Percentiles rank a stretch among this genome's conserved stretches.
Evolutionary conservation across 1,140 invertebrate species (phyloP).

Genomic region (Dolichoris vasculosae): DNA sequence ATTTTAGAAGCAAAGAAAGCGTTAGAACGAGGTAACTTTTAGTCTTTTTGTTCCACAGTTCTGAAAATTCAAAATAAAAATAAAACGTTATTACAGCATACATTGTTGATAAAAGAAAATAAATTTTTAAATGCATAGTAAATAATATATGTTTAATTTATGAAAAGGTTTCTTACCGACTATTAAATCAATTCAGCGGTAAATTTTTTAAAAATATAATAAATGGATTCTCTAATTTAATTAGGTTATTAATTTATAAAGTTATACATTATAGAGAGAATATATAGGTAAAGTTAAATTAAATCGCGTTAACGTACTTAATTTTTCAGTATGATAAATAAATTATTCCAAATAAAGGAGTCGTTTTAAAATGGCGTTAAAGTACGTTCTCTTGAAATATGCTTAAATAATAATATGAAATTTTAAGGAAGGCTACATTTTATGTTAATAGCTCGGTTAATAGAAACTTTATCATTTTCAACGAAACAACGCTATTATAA

Average conservation of each 20-base stretch:
- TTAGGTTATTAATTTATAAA: background rate
- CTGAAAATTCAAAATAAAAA: background rate
- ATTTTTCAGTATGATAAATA: background rate
- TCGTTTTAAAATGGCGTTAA: no score
- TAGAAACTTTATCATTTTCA: no score
- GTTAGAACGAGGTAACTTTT: background rate
- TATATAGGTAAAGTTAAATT: background rate
- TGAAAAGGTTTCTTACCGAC: background rate
- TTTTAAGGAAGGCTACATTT: no score
- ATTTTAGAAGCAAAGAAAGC: background rate
- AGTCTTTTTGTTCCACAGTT: background rate
- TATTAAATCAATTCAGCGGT: no score
- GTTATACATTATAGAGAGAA: background rate
- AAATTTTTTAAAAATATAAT: background rate
- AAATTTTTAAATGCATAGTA: background rate
- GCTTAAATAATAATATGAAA: no score
- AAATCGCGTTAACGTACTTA: background rate
- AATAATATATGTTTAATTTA: background rate
- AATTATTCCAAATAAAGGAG: background rate
- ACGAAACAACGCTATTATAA: no score
- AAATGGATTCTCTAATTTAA: background rate
- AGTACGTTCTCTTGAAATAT: no score
- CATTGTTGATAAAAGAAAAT: background rate
- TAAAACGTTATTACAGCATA: background rate
- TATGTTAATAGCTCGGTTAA: no score